These are phyloP conservation scores for Boloria selene DNA, from an alignment of 2,888 invertebrate species.

Conservation along the genomic window DNA sequence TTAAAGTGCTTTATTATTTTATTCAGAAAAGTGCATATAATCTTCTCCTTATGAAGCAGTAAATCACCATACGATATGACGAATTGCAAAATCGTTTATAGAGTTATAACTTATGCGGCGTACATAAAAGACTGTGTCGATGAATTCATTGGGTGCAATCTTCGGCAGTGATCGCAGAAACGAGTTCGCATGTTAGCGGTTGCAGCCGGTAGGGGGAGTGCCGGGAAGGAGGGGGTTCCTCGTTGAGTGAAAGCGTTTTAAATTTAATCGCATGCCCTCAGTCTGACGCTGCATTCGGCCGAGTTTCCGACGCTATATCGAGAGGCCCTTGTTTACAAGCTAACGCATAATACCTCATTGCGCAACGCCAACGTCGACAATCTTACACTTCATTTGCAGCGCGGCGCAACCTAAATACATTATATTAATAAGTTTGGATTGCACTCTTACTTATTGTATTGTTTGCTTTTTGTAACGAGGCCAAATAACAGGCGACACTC, in stretches of 20 bases:
- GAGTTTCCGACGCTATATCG: conserved; percentile 50
- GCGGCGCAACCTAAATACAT: conserved; percentile 42
- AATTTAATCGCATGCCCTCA: conserved; percentile 64
- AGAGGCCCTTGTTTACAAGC: conserved; percentile 53
- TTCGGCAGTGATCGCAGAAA: conserved; percentile 46
- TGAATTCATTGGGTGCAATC: conserved; percentile 42
- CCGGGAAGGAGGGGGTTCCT: conserved; percentile 43
- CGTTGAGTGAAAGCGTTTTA: conserved; percentile 73
- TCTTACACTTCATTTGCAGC: conserved; percentile 44
- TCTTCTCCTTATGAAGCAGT: neutral
- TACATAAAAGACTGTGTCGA: conserved; percentile 38
- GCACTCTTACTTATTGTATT: conserved; percentile 21
- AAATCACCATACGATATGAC: conserved; percentile 24
- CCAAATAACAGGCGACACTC: conserved; percentile 9
- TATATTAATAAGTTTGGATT: conserved; percentile 21
- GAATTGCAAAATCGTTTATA: conserved; percentile 39
- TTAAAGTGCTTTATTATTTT: no score
- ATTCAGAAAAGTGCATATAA: neutral
- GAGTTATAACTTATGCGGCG: conserved; percentile 29
- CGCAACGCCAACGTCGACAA: conserved; percentile 45
- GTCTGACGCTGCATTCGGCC: conserved; percentile 59
- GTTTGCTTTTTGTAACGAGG: conserved; percentile 29
- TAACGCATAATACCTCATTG: conserved; percentile 44
- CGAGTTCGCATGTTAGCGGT: conserved; percentile 50
- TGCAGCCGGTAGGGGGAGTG: conserved; percentile 36